Base-by-base conservation (phyloP, 2,888 invertebrate species). In the Chymomyza caudatula region DNA sequence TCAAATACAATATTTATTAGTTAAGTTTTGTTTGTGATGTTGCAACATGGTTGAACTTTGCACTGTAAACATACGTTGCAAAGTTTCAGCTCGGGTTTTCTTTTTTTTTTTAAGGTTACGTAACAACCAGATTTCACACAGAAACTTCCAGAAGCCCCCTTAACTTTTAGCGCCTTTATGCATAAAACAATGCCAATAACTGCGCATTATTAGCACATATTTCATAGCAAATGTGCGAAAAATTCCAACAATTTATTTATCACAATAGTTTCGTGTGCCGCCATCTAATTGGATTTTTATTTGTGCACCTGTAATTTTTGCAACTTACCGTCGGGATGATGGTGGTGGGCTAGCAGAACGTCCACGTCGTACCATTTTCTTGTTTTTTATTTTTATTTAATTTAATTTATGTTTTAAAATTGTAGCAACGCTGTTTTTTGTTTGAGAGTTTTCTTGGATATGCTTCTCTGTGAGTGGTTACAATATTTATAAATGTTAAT, bases 301-400 rank as follows among this genome's bases (percentile, higher is more conserved):
- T 11, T 25, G 49, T 15, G 59, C 42, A 20, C 42, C 20, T 20
- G 51, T 5, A 23, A 20, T 43, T 56, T 23, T 42, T 23, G 17
- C 37, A 44, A 79, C 75, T 91, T 92, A 93, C 93, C 93, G 92
- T 89, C 93, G 92, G 57, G 92, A 91, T 49, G 93, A 92, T 78
- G 94, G 93, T 66, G 94, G 93, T 68, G 95, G 94, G 88, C 93
- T 93, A 65, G 94, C 93, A 76, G 94, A 93, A 89, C 95, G 92
- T 92, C 95, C 95, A 89, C 95, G 93, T 90, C 95, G 92, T 89
- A 94, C 94, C 95, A 95, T 95, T 86, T 91, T 92, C 69, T 19
- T 72, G 60, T 56, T 59, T 64, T 51, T n/a, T n/a, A n/a, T n/a
- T 64, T 69, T 67, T 15, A 63, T 67, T 77, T 63, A 58, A 15